Evolutionary conservation across 2,888 invertebrate species (phyloP).

Genomic region (Laspeyria flexula): DNA sequence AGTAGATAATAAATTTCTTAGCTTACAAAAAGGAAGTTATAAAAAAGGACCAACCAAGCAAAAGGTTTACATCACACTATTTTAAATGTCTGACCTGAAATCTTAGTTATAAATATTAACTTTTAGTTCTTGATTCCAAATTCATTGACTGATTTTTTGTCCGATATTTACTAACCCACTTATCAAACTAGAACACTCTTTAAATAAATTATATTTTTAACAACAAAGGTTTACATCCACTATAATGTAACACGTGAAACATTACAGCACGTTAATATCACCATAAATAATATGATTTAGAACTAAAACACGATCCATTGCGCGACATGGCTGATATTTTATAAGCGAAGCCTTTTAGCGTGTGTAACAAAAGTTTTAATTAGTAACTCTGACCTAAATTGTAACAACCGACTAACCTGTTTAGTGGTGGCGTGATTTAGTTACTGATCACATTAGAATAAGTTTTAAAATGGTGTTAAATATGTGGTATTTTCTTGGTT

Average conservation of each 20-base stretch:
- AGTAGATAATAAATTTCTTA: too few species aligned
- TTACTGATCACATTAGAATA: constrained; percentile 25
- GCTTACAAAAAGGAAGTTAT: too few species aligned
- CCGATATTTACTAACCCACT: not conserved
- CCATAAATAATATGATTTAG: constrained; percentile 35
- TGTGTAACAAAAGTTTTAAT: constrained; percentile 62
- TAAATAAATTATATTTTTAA: not conserved
- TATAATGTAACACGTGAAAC: constrained; percentile 6
- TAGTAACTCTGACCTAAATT: constrained; percentile 70
- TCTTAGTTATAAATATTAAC: too few species aligned
- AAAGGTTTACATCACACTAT: too few species aligned
- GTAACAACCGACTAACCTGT: constrained; percentile 37
- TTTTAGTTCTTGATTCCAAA: too few species aligned
- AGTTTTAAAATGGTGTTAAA: constrained; percentile 11
- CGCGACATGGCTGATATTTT: constrained; percentile 44
- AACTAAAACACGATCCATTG: constrained; percentile 31
- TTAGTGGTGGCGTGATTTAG: constrained; percentile 52
- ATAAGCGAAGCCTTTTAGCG: constrained; percentile 58
- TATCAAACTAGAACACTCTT: not conserved
- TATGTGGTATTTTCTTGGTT: not conserved
- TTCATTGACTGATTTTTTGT: not conserved
- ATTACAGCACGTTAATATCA: constrained; percentile 14
- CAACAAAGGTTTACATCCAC: not conserved
- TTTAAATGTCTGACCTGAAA: too few species aligned
- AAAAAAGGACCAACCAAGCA: too few species aligned